Evolutionary conservation across 37 sponge, comb jelly and placozoan genomes (phyloP).

Genomic region (Halisarca cf. caerulea): DNA sequence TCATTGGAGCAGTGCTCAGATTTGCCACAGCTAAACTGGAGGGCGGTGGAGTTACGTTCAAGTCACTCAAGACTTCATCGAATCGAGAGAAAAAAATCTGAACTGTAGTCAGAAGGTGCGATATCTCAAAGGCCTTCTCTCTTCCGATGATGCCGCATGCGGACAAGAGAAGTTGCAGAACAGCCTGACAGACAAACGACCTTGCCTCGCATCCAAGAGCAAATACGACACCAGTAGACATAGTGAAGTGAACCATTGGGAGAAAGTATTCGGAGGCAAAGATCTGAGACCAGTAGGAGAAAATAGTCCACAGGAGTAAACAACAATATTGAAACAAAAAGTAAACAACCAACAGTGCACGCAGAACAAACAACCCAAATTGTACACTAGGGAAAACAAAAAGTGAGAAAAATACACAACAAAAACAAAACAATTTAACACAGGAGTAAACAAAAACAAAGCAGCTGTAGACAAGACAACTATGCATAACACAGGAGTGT

Average conservation of each 20-base stretch:
- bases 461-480: too few species aligned
- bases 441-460: too few species aligned
- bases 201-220: not conserved
- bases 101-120: not conserved
- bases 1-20: not conserved
- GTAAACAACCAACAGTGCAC: too few species aligned
- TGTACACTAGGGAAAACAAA: too few species aligned
- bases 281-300: too few species aligned
- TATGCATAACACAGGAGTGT: too few species aligned
- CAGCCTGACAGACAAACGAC: constrained; percentile 12
- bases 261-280: constrained; percentile 49
- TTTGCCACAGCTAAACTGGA: constrained; percentile 30
- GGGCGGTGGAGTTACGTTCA: constrained; percentile 53
- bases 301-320: too few species aligned
- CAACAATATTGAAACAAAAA: too few species aligned
- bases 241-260: constrained; percentile 32
- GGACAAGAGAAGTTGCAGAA: constrained; percentile 76
- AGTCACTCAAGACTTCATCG: constrained; percentile 34
- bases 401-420: too few species aligned
- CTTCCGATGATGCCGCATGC: constrained; percentile 29
- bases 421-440: too few species aligned
- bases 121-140: constrained; percentile 16
- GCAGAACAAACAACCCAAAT: too few species aligned
- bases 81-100: constrained; percentile 7
- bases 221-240: not conserved